A percentile compares a stretch with the other conserved stretches of the same genome.
Conservation (phyloP, 1,140 invertebrate species). For the Battus philenor region DNA sequence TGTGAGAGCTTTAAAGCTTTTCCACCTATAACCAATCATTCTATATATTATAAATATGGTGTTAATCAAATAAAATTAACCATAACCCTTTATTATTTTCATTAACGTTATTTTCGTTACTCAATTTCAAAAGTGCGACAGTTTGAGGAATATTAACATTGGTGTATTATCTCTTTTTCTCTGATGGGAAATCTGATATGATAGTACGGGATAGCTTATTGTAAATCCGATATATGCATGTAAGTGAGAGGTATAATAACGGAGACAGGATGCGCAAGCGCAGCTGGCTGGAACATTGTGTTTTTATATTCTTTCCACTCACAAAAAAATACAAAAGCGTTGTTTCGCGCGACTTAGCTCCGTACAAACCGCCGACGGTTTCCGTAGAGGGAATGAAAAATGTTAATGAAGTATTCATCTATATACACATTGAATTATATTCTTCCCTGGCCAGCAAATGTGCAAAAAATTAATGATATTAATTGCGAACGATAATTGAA, state of each 20-base stretch:
- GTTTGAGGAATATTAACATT: conserved; percentile 65
- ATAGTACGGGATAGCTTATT: conserved; percentile 42
- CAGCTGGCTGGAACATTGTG: conserved; percentile 70
- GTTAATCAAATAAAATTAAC: too few relatives aligned
- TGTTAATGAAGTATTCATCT: conserved; percentile 62
- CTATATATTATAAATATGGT: too few relatives aligned
- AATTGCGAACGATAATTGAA: too few relatives aligned
- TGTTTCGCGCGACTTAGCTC: conserved; percentile 66
- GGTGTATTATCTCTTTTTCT: conserved; percentile 46
- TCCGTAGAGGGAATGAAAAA: conserved; percentile 70
- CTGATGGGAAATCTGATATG: conserved; percentile 12
- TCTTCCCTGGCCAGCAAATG: conserved; percentile 27
- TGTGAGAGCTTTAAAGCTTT: too few relatives aligned
- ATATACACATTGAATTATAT: conserved; percentile 59
- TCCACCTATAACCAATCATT: too few relatives aligned
- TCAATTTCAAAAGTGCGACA: too few relatives aligned
- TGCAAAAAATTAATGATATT: too few relatives aligned
- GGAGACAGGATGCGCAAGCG: conserved; percentile 68
- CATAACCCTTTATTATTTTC: too few relatives aligned
- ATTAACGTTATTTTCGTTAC: too few relatives aligned
- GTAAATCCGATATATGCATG: conserved; percentile 47
- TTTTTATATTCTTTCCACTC: conserved; percentile 49
- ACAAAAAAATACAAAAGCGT: conserved; percentile 62
- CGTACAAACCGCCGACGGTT: conserved; percentile 50
- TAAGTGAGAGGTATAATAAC: conserved; percentile 51